Evolutionary conservation across 2,113 vertebrate species (phyloP).

Genomic region (Ceratotherium simum): DNA sequence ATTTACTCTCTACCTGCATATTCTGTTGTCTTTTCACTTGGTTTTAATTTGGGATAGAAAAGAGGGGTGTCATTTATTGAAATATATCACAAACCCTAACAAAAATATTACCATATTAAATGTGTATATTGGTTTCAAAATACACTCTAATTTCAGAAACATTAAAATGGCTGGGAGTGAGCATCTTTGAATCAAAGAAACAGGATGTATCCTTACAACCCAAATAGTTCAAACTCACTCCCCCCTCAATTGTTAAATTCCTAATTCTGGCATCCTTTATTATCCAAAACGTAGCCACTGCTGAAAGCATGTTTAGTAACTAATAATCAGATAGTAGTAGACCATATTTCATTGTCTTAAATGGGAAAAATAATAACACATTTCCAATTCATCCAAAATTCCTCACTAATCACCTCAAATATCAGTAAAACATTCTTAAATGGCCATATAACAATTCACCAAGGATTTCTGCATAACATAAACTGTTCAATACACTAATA

Average conservation of each 20-base stretch:
- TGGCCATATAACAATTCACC: background rate
- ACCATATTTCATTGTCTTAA: conserved; percentile 9
- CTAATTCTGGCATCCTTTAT: background rate
- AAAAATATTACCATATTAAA: conserved; percentile 33
- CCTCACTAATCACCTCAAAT: background rate
- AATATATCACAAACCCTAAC: background rate
- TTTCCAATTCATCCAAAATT: background rate
- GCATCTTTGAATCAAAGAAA: background rate
- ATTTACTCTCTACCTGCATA: background rate
- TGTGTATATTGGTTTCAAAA: background rate
- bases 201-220: background rate
- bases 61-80: background rate
- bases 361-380: conserved; percentile 1
- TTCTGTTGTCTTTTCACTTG: background rate
- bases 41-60: background rate
- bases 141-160: background rate
- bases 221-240: background rate
- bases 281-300: background rate
- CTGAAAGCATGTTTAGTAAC: background rate
- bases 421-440: conserved; percentile 18
- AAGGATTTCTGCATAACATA: conserved; percentile 1
- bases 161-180: background rate
- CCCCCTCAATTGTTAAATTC: background rate
- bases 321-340: background rate
- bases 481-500: background rate